phyloP scores from a whole-genome alignment of 2,113 vertebrate species.

The Muscicapa adusta region DNA sequence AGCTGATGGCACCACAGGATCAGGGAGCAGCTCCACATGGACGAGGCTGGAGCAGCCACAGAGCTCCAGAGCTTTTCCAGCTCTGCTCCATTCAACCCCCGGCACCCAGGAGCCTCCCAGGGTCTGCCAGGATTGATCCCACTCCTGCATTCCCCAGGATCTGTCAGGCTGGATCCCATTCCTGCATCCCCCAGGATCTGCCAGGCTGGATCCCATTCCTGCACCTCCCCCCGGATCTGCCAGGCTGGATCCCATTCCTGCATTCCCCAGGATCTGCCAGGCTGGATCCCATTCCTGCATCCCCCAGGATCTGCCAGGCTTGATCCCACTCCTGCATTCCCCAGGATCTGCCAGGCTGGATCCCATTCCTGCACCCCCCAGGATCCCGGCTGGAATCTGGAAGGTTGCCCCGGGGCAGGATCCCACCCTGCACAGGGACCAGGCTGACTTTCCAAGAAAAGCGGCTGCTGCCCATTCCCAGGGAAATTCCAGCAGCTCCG shows the following conservation, averaged over 20 bases:
- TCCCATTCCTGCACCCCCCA: background rate
- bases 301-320: background rate
- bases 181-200: rapidly evolving
- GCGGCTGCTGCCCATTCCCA: background rate
- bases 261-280: too few species aligned
- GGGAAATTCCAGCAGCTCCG: background rate
- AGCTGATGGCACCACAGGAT: background rate
- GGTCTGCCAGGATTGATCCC: background rate
- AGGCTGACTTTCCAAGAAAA: background rate
- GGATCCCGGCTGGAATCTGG: rapidly evolving
- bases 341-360: background rate
- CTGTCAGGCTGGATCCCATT: background rate
- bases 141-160: background rate
- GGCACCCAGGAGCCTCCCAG: background rate
- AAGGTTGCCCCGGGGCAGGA: background rate
- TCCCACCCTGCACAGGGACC: rapidly evolving
- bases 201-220: background rate
- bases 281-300: too few species aligned
- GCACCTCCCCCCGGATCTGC: rapidly evolving
- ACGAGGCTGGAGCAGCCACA: too few species aligned
- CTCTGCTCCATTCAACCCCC: rapidly evolving
- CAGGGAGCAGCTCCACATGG: rapidly evolving
- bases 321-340: background rate
- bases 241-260: background rate
- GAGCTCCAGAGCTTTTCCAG: background rate